A percentile compares a stretch with the other conserved stretches of the same genome.
These are phyloP conservation scores for Suillia variegata DNA, from an alignment of 2,888 invertebrate genomes.

Conservation along the genomic window DNA sequence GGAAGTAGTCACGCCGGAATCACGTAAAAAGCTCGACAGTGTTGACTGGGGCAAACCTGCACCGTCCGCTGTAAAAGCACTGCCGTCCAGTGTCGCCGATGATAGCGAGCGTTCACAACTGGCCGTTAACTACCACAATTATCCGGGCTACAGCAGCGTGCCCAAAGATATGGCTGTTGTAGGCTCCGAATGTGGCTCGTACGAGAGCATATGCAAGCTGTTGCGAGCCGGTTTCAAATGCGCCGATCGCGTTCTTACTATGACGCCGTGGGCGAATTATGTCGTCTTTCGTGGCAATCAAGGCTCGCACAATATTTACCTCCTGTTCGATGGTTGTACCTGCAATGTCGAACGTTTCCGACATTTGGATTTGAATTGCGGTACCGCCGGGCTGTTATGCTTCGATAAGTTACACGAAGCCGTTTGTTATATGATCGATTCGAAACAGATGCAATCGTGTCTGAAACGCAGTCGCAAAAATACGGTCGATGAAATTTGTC, in stretches of 20 bases:
- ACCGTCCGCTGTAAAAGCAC: too few species aligned
- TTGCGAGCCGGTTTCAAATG: conserved; percentile 47
- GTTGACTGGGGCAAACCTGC: background rate
- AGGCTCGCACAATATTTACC: conserved; percentile 32
- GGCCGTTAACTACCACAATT: conserved; percentile 35
- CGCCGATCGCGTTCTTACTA: conserved; percentile 51
- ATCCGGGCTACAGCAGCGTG: conserved; percentile 45
- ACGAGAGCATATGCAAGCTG: conserved; percentile 49
- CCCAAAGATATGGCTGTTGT: conserved; percentile 49
- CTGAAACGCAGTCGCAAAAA: conserved; percentile 26
- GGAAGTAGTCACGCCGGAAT: too few species aligned
- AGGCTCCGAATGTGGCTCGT: conserved; percentile 57
- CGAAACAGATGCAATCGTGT: conserved; percentile 36
- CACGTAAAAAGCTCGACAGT: background rate
- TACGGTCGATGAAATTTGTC: conserved; percentile 41
- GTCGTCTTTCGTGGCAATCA: conserved; percentile 41
- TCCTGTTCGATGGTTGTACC: conserved; percentile 56
- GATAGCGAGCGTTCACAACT: background rate
- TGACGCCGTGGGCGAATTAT: conserved; percentile 60
- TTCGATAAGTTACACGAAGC: conserved; percentile 43
- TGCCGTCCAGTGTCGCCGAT: background rate
- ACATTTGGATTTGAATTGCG: conserved; percentile 52
- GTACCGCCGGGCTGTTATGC: conserved; percentile 53
- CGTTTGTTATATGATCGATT: conserved; percentile 46
- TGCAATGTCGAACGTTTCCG: conserved; percentile 56